Base-by-base conservation (phyloP, 1,140 invertebrate genomes). In the Adelges cooleyi region DNA sequence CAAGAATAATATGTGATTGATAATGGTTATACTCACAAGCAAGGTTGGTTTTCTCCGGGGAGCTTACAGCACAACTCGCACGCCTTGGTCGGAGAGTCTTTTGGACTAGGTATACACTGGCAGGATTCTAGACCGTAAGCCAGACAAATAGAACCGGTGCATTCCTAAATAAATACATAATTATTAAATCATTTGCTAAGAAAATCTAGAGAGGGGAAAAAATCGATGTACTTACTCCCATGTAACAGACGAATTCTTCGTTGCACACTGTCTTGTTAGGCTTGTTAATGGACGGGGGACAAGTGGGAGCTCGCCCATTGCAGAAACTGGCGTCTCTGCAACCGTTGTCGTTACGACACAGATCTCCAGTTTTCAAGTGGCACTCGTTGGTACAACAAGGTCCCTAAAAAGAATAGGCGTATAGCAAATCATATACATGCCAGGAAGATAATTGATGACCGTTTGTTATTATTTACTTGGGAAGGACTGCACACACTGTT, bases 101-200 rank as follows among this genome's bases (percentile, higher is more conserved):
- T 78, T 3, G 82, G 79, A 66, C 84, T 81, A 40, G 87, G 82
- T 70, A 87, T 80, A 77, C 92, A 92, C 75, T 97, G 95, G 73
- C 95, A 99, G 13, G 94, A 96, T 76, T 96, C 91, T 74, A 98
- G 80, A 20, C 90, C 91, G 74, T 96, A 96, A 5, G 86, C 86
- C 66, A 92, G 77, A 75, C 93, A 96, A 71, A 96, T 92, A 42
- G 91, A 94, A 0, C 91, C 91, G 0, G 89, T 91, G 71, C 92
- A 96, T 75, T 93, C 88, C 86, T 87, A 67, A 2, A 73, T 74
- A 50, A 48, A 36, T 4, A 46, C n/a, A 65, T 3, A 65, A 4
- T n/a, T n/a, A n/a, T n/a, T n/a, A n/a, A n/a, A n/a, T n/a, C n/a
- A n/a, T n/a, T n/a, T n/a, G n/a, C n/a, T n/a, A n/a, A n/a, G n/a